These are phyloP conservation scores for Anniella stebbinsi DNA, from an alignment of 2,797 vertebrate genomes.

Conservation along the genomic window DNA sequence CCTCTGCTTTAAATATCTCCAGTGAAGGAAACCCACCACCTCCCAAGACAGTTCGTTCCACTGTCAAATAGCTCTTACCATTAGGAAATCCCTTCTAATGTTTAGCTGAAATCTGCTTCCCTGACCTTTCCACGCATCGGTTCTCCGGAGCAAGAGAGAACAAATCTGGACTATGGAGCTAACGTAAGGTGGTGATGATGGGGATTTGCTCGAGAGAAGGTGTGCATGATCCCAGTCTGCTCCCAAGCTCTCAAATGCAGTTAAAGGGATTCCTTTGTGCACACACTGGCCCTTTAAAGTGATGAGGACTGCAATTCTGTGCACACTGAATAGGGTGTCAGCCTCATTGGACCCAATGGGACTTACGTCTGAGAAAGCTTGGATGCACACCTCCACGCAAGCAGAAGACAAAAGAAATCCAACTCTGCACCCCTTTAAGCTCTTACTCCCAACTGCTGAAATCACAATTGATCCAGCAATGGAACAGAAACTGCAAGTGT, in stretches of 20 bases:
- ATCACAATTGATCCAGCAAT: conserved; percentile 54
- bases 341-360: background rate
- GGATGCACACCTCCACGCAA: background rate
- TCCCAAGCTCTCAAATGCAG: background rate
- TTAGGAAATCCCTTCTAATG: too few species aligned
- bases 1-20: background rate
- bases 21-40: background rate
- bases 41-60: background rate
- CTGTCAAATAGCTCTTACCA: background rate
- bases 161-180: background rate
- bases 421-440: conserved; percentile 38
- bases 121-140: too few species aligned
- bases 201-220: background rate
- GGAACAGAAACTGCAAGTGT: conserved; percentile 45
- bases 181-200: background rate
- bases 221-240: background rate
- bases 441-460: conserved; percentile 13
- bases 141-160: background rate
- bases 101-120: too few species aligned
- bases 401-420: conserved; percentile 33
- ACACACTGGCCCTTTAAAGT: conserved; percentile 4
- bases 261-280: background rate
- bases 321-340: background rate
- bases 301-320: background rate
- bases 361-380: background rate